Evolutionary conservation across 2,797 vertebrate species (phyloP), one percentile per base, ranked within the genome.

Genomic region (Ptychadena robeensis): DNA sequence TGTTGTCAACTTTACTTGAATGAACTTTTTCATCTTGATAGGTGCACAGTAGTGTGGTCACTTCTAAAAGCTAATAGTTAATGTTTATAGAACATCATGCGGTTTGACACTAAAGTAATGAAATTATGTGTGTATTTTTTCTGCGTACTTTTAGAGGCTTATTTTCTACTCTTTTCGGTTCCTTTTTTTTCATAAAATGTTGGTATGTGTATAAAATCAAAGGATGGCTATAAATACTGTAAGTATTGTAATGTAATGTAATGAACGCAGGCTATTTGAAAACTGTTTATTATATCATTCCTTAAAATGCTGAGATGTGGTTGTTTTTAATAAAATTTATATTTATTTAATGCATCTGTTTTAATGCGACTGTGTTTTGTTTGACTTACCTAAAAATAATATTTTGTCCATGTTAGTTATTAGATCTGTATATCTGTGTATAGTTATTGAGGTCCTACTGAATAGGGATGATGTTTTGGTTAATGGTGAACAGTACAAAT

Each of bases 231-330:
- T 97, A 96, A 95, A 97, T 98, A 98, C 95, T 99, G 96, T 98
- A 99, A 98, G 96, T 98, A 99, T 96, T 98, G 96, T 98, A 98
- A 97, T 98, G 96, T 98, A 98, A 97, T 98, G 96, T 98, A 97
- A 96, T 95, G 95, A 94, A 96, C 96, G 95, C 97, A 96, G 96
- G 97, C 96, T 96, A 98, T 98, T 96, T 97, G 95, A 98, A 98
- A 99, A 96, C 96, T 98, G 96, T 98, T 97, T 96, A 98, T 97
- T 96, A 96, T 98, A 99, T 97, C 98, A 99, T 99, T 99, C 97
- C 98, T 97, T 95, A 97, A 96, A 96, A 98, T 90, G 95, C 96
- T 95, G 94, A 97, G 93, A 97, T 98, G 95, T 98, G 96, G 96
- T 96, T 98, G 96, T 97, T 97, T 97, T 96, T 95, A 99, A 98